phyloP scores from a whole-genome alignment of 2,888 invertebrate species.

The Leucozona laternaria region DNA sequence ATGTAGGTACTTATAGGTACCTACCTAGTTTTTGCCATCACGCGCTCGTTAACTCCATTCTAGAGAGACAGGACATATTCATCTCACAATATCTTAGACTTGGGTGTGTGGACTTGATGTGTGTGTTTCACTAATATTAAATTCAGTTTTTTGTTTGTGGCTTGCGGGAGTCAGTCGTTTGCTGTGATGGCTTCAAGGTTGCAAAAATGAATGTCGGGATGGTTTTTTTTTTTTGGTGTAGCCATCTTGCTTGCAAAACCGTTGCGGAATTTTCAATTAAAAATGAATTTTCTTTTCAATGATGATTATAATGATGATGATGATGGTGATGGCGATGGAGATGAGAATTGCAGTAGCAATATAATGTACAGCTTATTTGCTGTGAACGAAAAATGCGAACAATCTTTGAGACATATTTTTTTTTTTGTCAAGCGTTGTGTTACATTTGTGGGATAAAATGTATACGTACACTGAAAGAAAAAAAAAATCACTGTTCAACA shows the following conservation, averaged over 20 bases:
- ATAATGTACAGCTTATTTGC: background rate
- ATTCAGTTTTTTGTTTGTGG: background rate
- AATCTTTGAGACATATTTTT: constrained; percentile 49
- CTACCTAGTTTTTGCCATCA: constrained; percentile 16
- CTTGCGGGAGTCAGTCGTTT: constrained; percentile 34
- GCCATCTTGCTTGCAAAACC: constrained; percentile 34
- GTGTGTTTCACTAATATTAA: background rate
- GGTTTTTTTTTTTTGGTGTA: background rate
- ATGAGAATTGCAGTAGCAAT: constrained; percentile 51
- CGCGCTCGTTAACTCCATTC: constrained; percentile 12
- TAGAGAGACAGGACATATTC: constrained; percentile 8
- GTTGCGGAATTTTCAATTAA: constrained; percentile 74
- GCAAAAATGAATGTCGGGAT: constrained; percentile 28
- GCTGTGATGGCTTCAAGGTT: constrained; percentile 59
- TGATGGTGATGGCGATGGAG: constrained; percentile 47
- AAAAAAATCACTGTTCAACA: too few species aligned
- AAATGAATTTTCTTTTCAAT: constrained; percentile 68
- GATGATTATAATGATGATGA: constrained; percentile 50
- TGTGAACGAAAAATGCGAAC: constrained; percentile 24
- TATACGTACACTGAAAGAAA: constrained; percentile 29
- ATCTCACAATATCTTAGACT: constrained; percentile 52
- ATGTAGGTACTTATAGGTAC: background rate
- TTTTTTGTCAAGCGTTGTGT: constrained; percentile 37
- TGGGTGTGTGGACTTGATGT: background rate
- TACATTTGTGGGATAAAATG: constrained; percentile 43